A percentile compares a stretch with the other conserved stretches of the same genome.
phyloP scores from a whole-genome alignment of 2,113 vertebrate species.

The Vicugna pacos region DNA sequence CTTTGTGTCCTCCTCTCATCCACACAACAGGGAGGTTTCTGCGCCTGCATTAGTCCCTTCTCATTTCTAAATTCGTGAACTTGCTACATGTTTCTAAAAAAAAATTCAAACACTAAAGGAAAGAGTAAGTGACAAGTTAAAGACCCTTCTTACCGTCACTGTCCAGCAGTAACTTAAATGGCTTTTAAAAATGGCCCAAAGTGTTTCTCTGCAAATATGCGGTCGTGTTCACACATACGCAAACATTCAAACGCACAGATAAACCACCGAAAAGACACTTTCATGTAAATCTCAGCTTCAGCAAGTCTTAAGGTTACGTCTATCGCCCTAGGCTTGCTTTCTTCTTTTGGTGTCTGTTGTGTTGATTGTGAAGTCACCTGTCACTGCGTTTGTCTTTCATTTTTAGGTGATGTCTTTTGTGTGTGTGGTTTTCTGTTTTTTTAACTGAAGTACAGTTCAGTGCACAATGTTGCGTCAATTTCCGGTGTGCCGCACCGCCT shows the following conservation, averaged over 20 bases:
- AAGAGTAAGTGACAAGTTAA: not conserved
- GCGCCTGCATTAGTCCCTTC: too few species aligned
- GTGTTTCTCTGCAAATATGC: too few species aligned
- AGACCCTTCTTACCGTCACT: fast-evolving
- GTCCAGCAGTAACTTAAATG: not conserved
- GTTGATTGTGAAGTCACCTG: too few species aligned
- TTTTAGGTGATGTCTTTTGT: too few species aligned
- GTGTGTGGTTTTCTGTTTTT: too few species aligned
- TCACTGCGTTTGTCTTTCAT: too few species aligned
- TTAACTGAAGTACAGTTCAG: too few species aligned
- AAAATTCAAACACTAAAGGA: not conserved
- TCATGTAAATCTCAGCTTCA: not conserved
- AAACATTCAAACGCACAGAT: not conserved
- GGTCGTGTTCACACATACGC: not conserved
- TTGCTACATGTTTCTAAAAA: not conserved
- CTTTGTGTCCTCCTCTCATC: not conserved
- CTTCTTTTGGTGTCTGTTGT: too few species aligned
- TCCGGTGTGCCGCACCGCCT: too few species aligned
- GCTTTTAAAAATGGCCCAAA: not conserved
- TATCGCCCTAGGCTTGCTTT: not conserved
- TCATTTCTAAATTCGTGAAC: not conserved
- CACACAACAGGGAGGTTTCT: fast-evolving
- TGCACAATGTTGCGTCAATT: too few species aligned
- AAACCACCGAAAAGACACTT: not conserved
- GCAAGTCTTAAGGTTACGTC: not conserved